Evolutionary conservation across 2,888 invertebrate species (phyloP).

Genomic region (Athrips mouffetella): DNA sequence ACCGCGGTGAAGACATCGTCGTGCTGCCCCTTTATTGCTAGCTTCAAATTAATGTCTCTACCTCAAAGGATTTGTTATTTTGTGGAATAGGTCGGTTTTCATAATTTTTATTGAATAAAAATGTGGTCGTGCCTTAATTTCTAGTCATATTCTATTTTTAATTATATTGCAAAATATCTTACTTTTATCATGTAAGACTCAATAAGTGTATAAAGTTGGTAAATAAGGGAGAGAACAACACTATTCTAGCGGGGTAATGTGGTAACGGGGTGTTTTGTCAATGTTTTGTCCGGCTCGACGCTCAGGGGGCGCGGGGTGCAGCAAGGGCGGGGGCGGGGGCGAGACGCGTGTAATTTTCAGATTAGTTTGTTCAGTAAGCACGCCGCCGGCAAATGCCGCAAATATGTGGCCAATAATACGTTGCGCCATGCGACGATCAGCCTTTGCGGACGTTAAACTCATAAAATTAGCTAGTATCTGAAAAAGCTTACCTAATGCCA

Average conservation of each 20-base stretch:
- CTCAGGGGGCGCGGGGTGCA: slow-evolving; percentile 25
- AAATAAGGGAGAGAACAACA: neutral
- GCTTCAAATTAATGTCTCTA: slow-evolving; percentile 75
- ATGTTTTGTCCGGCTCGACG: slow-evolving; percentile 51
- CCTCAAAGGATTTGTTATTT: slow-evolving; percentile 67
- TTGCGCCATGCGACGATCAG: slow-evolving; percentile 16
- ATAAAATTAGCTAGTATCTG: neutral
- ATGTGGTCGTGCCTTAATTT: too few species aligned
- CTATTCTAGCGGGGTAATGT: slow-evolving; percentile 4
- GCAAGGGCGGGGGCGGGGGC: slow-evolving; percentile 25
- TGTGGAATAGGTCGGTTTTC: slow-evolving; percentile 64
- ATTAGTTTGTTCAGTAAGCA: slow-evolving; percentile 73
- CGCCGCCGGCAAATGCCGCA: slow-evolving; percentile 50
- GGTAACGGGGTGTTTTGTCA: slow-evolving; percentile 37
- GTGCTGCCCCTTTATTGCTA: slow-evolving; percentile 73
- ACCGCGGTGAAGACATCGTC: slow-evolving; percentile 55
- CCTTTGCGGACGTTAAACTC: slow-evolving; percentile 18
- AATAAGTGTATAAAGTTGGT: neutral
- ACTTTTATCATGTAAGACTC: neutral
- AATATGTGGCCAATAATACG: slow-evolving; percentile 65
- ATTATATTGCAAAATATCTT: neutral
- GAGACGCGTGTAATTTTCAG: slow-evolving; percentile 66
- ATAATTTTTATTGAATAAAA: slow-evolving; percentile 57
- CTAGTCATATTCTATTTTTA: neutral
- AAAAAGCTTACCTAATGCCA: neutral